Percentiles rank a stretch among this genome's conserved stretches.
phyloP scores from a whole-genome alignment of 2,113 vertebrate genomes.

The Loxodonta africana region DNA sequence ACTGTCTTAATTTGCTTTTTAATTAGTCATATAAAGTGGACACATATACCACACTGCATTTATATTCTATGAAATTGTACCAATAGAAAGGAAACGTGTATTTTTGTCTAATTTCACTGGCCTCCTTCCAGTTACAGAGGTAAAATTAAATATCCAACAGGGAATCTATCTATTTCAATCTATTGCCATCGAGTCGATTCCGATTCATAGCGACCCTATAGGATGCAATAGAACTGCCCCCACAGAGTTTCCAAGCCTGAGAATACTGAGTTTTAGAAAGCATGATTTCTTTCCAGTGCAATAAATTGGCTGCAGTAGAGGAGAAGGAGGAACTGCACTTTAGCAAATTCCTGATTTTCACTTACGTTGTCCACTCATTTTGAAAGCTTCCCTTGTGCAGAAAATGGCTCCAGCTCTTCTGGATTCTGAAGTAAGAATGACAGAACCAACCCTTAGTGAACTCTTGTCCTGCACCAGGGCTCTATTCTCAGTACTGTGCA shows the following conservation, averaged over 20 bases:
- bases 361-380: background rate
- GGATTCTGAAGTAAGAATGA: background rate
- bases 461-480: background rate
- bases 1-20: background rate
- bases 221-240: no score
- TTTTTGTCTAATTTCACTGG: background rate
- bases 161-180: background rate
- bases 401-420: background rate
- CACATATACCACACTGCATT: background rate
- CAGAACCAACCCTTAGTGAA: background rate
- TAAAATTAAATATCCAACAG: background rate
- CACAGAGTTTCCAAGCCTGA: background rate
- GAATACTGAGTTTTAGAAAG: background rate
- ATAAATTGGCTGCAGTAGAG: background rate
- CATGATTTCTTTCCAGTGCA: background rate
- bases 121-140: background rate
- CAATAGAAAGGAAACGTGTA: background rate
- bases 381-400: background rate
- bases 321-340: background rate
- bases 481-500: background rate
- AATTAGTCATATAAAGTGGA: background rate
- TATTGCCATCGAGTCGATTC: no score
- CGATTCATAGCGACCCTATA: no score
- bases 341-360: slow-evolving; percentile 2
- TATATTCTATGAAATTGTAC: background rate